Percentiles rank a stretch among this genome's conserved stretches.
phyloP scores from a whole-genome alignment of 2,797 vertebrate genomes.

The Hafferia zeledoni region DNA sequence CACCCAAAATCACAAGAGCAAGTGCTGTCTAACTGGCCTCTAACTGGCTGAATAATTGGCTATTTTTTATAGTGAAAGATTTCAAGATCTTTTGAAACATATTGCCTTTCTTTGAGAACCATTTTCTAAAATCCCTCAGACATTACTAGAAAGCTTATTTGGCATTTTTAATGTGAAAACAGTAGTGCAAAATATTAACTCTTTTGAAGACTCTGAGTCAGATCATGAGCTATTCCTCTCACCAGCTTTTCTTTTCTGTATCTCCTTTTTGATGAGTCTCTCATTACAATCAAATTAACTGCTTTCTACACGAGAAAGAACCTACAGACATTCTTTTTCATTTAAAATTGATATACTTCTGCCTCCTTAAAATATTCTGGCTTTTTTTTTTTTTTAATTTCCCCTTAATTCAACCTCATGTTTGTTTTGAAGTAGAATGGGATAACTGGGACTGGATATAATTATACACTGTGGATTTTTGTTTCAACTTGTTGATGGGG shows the following conservation, averaged over 20 bases:
- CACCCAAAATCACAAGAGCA: neutral
- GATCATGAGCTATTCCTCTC: neutral
- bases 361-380: neutral
- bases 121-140: neutral
- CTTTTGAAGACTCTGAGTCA: neutral
- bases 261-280: neutral
- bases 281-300: neutral
- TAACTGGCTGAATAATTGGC: neutral
- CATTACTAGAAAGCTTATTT: neutral
- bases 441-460: conserved; percentile 12
- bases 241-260: neutral
- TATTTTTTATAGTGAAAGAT: neutral
- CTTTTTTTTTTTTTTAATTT: neutral
- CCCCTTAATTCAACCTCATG: neutral
- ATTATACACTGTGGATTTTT: conserved; percentile 20
- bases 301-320: conserved; percentile 2
- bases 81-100: neutral
- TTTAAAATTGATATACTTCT: conserved; percentile 11
- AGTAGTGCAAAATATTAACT: neutral
- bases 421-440: conserved; percentile 4
- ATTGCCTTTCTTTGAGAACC: neutral
- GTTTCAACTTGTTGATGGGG: neutral
- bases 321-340: conserved; percentile 24
- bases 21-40: neutral
- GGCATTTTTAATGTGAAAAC: neutral